Base-by-base conservation (phyloP, 92 coral and sea anemone species). In the Chrysogorgia sp. region DNA sequence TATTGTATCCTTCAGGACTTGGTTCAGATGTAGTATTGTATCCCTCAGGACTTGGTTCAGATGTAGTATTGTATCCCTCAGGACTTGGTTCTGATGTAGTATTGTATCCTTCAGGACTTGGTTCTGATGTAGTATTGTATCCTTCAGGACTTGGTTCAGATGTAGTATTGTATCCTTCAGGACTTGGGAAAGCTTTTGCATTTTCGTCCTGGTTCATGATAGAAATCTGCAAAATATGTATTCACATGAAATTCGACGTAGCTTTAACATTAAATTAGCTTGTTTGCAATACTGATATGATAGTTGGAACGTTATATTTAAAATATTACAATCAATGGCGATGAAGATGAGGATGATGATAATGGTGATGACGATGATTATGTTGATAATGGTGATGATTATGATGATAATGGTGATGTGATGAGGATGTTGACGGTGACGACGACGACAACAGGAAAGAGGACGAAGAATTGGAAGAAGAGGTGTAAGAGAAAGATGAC, bases 31-130 rank as follows among this genome's bases (percentile, higher is more conserved):
- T 60, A 29, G 43, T 37, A 6, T 34, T 30, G 9, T 63, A 25
- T 28, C 69, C 24, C 33, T 63, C 69, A 63, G 69, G 47, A 63
- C 69, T 63, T 14, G 69, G 69, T 63, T 63, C 69, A 63, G 69
- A 63, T 63, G 66, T 60, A 29, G 43, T 37, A 10, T 34, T 30
- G 14, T 63, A 25, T 28, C 47, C 24, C 33, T 63, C 69, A 63
- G 69, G 69, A 63, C 69, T 63, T 3, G 48, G 48, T 63, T 63
- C 69, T 28, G 69, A 63, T 63, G 66, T 60, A 29, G 35, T 30
- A 24, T 29, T 34, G 28, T n/a, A n/a, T n/a, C 35, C 1, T 29
- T 60, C 66, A 60, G 66, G 66, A 60, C 33, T 60, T 26, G 66
- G 35, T 60, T 60, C 66, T 22, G 66, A 60, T 60, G 66, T 60